Conservation (phyloP, 2,797 vertebrate species). For the Rhinogobio ventralis region DNA sequence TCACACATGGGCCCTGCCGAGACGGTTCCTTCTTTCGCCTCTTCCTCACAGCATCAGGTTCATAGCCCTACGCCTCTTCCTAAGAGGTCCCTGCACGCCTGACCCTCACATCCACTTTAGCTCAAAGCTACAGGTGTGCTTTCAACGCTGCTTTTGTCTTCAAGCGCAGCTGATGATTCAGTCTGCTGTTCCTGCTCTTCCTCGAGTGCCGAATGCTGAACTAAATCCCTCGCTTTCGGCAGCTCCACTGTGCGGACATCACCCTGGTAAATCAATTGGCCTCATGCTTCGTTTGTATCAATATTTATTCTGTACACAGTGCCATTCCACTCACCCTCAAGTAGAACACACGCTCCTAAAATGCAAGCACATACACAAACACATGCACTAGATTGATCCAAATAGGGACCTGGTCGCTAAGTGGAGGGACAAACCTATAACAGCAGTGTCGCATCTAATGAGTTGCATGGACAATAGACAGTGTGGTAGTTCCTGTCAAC, state of each 20-base stretch:
- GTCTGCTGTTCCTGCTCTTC: slow-evolving; percentile 36
- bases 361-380: slow-evolving; percentile 58
- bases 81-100: slow-evolving; percentile 56
- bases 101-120: slow-evolving; percentile 52
- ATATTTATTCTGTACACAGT: slow-evolving; percentile 82
- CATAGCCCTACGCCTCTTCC: slow-evolving; percentile 65
- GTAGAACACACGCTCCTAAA: slow-evolving; percentile 33
- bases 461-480: slow-evolving; percentile 51
- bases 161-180: not conserved
- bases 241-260: slow-evolving; percentile 57
- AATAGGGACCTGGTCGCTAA: slow-evolving; percentile 68
- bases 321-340: slow-evolving; percentile 64
- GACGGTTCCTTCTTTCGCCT: slow-evolving; percentile 68
- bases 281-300: slow-evolving; percentile 79
- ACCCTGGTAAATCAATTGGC: slow-evolving; percentile 75
- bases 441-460: slow-evolving; percentile 66
- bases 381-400: slow-evolving; percentile 73
- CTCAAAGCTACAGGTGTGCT: slow-evolving; percentile 39
- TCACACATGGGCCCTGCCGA: slow-evolving; percentile 78
- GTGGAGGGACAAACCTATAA: slow-evolving; percentile 67
- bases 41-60: slow-evolving; percentile 70
- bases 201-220: slow-evolving; percentile 18
- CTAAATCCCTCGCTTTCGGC: slow-evolving; percentile 28
- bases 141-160: slow-evolving; percentile 44
- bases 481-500: slow-evolving; percentile 2